phyloP scores from a whole-genome alignment of 2,797 vertebrate genomes.

The Natrix natrix region DNA sequence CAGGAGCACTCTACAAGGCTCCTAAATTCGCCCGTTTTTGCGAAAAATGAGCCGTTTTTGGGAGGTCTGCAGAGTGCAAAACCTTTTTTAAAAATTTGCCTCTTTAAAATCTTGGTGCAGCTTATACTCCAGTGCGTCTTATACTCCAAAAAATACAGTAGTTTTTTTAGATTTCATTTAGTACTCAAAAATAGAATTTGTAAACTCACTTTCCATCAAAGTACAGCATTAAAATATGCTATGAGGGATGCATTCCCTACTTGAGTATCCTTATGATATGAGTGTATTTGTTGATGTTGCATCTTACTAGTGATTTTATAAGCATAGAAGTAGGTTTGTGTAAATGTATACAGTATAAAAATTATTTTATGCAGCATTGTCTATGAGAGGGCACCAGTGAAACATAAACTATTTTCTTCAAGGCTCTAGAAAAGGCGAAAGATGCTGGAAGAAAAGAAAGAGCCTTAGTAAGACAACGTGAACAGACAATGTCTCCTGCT shows the following conservation, averaged over 20 bases:
- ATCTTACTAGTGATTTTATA: not conserved
- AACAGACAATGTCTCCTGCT: slow-evolving; percentile 82
- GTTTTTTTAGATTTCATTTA: not conserved
- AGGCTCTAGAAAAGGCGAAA: slow-evolving; percentile 97
- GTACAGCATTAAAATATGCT: not conserved
- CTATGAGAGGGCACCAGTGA: slow-evolving; percentile 18
- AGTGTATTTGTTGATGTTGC: not conserved
- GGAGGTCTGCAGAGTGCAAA: too few relatives aligned
- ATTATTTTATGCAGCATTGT: slow-evolving; percentile 22
- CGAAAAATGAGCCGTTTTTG: too few relatives aligned
- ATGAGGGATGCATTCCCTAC: not conserved
- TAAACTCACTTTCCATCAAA: not conserved
- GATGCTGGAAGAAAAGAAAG: slow-evolving; percentile 94
- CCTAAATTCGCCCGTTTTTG: too few relatives aligned
- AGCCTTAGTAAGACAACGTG: slow-evolving; percentile 85
- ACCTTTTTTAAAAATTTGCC: too few relatives aligned
- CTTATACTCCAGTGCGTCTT: too few relatives aligned
- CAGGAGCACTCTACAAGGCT: too few relatives aligned
- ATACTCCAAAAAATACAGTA: too few relatives aligned
- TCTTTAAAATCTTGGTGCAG: too few relatives aligned
- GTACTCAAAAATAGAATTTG: not conserved
- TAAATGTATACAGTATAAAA: not conserved
- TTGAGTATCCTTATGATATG: not conserved
- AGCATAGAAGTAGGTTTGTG: not conserved
- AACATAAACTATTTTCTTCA: slow-evolving; percentile 44